Evolutionary conservation across 2,797 vertebrate genomes (phyloP), one percentile per base, ranked within the genome.

Genomic region (Furcifer pardalis): DNA sequence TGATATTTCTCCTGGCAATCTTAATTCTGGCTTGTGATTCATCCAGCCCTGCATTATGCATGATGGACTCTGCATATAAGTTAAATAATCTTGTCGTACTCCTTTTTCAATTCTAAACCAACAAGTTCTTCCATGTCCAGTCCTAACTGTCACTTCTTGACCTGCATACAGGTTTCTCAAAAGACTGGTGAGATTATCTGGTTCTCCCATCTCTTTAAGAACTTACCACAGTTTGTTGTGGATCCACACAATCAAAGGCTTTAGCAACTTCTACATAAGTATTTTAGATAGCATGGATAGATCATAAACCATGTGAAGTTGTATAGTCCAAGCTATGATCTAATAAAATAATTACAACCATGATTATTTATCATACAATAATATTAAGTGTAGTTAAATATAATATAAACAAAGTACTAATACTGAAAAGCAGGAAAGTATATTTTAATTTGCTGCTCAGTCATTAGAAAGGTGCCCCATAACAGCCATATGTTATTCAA

Each of bases 401-500:
- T 7, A 49, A 93, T 89, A 91, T 88, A 92, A 93, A 95, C 91
- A 94, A 96, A 95, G 93, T 94, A 92, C 66, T 85, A 75, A 84
- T 90, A 93, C 90, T 91, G 90, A 88, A 93, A 94, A 93, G 93
- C 91, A 84, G 78, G 90, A 76, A 93, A 94, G 88, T 95, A 95
- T 96, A 93, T 94, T 96, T 94, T 95, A 96, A 96, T 94, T 93
- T 94, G 92, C 93, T 95, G 94, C 91, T 95, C 95, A 95, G 92
- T 94, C 94, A 96, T 96, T 95, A 96, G 96, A 96, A 96, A 96
- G 96, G 96, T 96, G 95, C 94, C 95, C 93, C 93, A 92, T 96
- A 96, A 95, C 93, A 91, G 94, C 96, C 96, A 96, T 96, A 96
- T 96, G 96, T 95, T 96, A 95, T 94, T 95, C 94, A 96, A 96